Percentiles rank a stretch among this genome's conserved stretches.
phyloP scores from a whole-genome alignment of 2,797 vertebrate species.

The Oreochromis grahami region DNA sequence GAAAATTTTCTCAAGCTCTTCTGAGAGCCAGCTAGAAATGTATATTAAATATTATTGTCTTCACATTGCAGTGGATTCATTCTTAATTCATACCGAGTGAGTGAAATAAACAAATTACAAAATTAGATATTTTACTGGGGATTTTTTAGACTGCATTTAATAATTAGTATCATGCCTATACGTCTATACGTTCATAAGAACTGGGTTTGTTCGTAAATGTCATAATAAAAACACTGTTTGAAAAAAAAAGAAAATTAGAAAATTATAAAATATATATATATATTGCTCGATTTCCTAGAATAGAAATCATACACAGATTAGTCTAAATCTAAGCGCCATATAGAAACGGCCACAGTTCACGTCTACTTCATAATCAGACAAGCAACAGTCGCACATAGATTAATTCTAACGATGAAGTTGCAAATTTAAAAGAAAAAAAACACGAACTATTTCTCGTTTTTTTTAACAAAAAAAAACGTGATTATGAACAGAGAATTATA shows the following conservation, averaged over 20 bases:
- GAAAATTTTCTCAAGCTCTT: background rate
- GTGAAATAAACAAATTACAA: background rate
- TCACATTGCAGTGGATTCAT: background rate
- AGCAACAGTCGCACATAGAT: background rate
- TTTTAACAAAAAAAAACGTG: background rate
- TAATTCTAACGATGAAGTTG: conserved; percentile 12
- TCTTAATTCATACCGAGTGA: background rate
- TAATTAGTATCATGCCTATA: background rate
- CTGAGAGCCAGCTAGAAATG: background rate
- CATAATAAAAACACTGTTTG: background rate
- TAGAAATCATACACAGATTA: background rate
- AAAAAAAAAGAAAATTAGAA: background rate
- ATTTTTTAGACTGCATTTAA: background rate
- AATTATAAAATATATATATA: background rate
- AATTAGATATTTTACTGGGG: background rate
- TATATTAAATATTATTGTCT: background rate
- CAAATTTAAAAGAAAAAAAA: background rate
- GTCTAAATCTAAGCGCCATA: background rate
- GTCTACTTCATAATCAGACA: background rate
- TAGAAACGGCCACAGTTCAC: background rate
- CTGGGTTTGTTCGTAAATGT: background rate
- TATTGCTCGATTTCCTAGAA: background rate
- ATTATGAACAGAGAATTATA: background rate
- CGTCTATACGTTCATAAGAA: background rate
- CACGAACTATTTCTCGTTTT: background rate